These are phyloP conservation scores for Serrognathus titanus DNA, from an alignment of 2,888 invertebrate genomes.

Conservation along the genomic window DNA sequence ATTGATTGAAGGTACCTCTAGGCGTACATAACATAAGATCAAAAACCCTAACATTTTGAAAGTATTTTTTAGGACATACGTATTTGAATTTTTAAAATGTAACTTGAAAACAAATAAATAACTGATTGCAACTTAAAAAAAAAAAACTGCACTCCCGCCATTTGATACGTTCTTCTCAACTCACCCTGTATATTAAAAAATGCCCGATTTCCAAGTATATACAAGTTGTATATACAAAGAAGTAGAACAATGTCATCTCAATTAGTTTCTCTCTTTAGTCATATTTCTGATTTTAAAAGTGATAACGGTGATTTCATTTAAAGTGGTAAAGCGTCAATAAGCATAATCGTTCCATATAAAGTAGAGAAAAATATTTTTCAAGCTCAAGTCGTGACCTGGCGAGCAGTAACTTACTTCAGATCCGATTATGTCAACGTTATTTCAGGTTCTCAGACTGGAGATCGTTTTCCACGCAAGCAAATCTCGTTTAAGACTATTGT, in stretches of 20 bases:
- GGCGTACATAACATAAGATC: no score
- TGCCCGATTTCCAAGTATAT: background rate
- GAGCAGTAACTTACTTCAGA: slow-evolving; percentile 32
- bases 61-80: no score
- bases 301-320: slow-evolving; percentile 19
- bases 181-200: no score
- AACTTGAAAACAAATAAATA: no score
- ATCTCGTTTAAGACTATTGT: slow-evolving; percentile 5
- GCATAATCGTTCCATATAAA: slow-evolving; percentile 30
- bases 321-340: slow-evolving; percentile 19
- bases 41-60: no score
- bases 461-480: slow-evolving; percentile 24
- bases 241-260: background rate
- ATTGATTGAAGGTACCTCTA: no score
- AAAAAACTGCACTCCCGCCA: no score
- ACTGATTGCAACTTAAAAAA: no score
- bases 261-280: background rate
- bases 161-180: no score
- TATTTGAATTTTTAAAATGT: no score
- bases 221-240: background rate
- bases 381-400: slow-evolving; percentile 34
- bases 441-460: slow-evolving; percentile 25
- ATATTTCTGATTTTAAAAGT: slow-evolving; percentile 5
- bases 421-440: slow-evolving; percentile 33
- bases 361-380: slow-evolving; percentile 32